Conservation (phyloP, 2,113 vertebrate genomes). For the Pluvianellus socialis region DNA sequence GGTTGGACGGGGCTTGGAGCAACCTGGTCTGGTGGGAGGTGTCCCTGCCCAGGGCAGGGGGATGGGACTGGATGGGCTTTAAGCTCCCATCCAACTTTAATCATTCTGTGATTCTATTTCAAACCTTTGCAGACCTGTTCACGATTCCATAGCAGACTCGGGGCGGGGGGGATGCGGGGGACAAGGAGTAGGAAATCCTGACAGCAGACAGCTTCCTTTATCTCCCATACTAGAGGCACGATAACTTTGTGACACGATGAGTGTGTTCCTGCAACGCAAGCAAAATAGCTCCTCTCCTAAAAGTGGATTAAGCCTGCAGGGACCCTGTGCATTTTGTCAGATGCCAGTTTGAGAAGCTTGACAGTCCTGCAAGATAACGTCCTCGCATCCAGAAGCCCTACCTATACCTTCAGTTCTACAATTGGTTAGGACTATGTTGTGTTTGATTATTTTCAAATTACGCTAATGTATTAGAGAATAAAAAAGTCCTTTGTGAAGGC, state of each 20-base stretch:
- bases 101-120: not conserved
- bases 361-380: not conserved
- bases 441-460: not conserved
- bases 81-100: too few species aligned
- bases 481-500: not conserved
- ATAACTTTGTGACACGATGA: not conserved
- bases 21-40: too few species aligned
- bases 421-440: accelerated
- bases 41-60: too few species aligned
- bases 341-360: not conserved
- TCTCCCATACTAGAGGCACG: not conserved
- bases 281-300: not conserved
- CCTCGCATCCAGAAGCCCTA: not conserved
- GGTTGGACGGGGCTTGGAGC: too few species aligned
- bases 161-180: not conserved
- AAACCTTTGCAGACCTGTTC: not conserved
- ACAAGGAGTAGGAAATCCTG: not conserved
- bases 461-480: not conserved
- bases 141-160: not conserved
- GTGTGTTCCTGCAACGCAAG: not conserved
- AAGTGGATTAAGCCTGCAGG: not conserved
- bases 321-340: accelerated
- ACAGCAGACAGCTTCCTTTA: not conserved
- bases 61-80: too few species aligned
- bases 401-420: not conserved